Evolutionary conservation across 1,140 invertebrate species (phyloP).

Genomic region (Potamilus streckersoni): DNA sequence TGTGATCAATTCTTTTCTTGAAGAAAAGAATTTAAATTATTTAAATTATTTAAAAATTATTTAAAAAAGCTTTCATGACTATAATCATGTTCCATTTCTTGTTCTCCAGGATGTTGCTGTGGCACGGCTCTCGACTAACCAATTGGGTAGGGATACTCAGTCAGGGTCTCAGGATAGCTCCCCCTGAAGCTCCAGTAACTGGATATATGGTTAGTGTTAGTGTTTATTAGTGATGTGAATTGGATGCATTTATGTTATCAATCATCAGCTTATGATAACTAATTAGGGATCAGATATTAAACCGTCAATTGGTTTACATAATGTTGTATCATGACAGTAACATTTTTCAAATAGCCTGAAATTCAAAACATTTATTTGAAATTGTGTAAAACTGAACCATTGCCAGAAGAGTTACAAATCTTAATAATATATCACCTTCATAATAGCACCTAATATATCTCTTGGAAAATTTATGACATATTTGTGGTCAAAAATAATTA

Average conservation of each 20-base stretch:
- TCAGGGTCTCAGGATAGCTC: constrained; percentile 65
- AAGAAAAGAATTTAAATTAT: too few relatives aligned
- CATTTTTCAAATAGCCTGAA: too few relatives aligned
- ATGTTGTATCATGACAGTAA: neutral
- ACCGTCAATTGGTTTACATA: neutral
- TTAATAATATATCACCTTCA: too few relatives aligned
- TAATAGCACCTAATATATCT: too few relatives aligned
- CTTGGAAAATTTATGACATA: too few relatives aligned
- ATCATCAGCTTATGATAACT: neutral
- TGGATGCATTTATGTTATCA: neutral
- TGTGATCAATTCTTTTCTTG: too few relatives aligned
- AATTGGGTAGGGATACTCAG: constrained; percentile 67
- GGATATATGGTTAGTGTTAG: constrained; percentile 65
- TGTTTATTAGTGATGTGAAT: neutral
- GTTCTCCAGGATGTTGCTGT: constrained; percentile 61
- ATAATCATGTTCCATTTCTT: neutral
- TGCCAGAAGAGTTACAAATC: too few relatives aligned
- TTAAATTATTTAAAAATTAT: too few relatives aligned
- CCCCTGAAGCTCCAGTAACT: constrained; percentile 68
- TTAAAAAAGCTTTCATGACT: too few relatives aligned
- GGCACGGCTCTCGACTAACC: constrained; percentile 66
- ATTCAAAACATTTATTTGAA: too few relatives aligned
- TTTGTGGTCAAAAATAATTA: too few relatives aligned
- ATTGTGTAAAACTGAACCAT: too few relatives aligned
- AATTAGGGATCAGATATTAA: neutral